Conservation (phyloP, 53 echinoderm and acorn worm genomes). For the Echinarachnius parma region DNA sequence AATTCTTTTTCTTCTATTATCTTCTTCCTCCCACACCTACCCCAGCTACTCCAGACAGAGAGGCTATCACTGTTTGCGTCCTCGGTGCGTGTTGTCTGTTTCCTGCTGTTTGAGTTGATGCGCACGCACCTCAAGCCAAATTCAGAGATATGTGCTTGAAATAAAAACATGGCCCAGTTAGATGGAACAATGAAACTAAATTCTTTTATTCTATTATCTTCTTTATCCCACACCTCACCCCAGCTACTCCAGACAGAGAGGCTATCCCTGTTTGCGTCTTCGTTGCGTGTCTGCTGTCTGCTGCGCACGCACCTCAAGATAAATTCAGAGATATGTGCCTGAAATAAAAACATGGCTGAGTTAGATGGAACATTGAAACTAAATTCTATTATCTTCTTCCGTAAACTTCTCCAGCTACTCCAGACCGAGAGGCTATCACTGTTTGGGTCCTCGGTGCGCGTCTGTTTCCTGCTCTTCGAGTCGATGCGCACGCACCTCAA, state of each 20-base stretch:
- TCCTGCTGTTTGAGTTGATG: slow-evolving; percentile 84
- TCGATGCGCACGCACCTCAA: slow-evolving; percentile 95
- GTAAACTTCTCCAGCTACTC: slow-evolving; percentile 70
- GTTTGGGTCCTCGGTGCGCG: slow-evolving; percentile 82
- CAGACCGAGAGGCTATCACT: slow-evolving; percentile 86
- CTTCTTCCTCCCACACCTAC: too few relatives aligned
- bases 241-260: too few relatives aligned
- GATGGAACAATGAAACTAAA: too few relatives aligned
- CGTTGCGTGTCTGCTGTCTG: slow-evolving; percentile 75
- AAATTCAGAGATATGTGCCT: neutral
- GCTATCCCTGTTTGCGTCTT: slow-evolving; percentile 75
- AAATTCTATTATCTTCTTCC: slow-evolving; percentile 9
- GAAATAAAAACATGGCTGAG: too few relatives aligned
- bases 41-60: slow-evolving; percentile 78
- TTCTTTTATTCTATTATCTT: too few relatives aligned
- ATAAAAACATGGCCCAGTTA: too few relatives aligned
- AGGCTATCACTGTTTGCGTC: slow-evolving; percentile 81
- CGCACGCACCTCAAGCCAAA: too few relatives aligned
- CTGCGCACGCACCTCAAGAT: slow-evolving; percentile 73
- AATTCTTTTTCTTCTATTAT: too few relatives aligned
- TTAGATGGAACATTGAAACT: too few relatives aligned
- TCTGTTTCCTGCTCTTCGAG: slow-evolving; percentile 94
- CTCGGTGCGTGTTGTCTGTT: slow-evolving; percentile 70
- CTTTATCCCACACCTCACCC: too few relatives aligned
- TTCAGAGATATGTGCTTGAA: neutral